Conservation (phyloP, 2,797 vertebrate species). For the Chelon labrosus region DNA sequence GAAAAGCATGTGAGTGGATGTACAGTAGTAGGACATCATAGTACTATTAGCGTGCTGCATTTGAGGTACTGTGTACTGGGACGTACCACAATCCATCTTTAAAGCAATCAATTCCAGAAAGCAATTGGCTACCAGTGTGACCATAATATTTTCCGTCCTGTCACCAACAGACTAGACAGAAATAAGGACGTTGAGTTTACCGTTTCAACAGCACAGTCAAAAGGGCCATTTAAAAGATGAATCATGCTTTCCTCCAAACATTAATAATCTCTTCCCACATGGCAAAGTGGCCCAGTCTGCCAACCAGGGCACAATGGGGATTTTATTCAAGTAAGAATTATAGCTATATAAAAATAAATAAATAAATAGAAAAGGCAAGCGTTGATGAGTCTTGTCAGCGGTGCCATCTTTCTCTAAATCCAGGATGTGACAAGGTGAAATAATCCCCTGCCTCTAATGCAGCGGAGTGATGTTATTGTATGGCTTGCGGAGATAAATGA, state of each 20-base stretch:
- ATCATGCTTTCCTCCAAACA: conserved; percentile 52
- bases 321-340: conserved; percentile 30
- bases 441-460: conserved; percentile 63
- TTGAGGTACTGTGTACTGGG: too few species aligned
- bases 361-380: conserved; percentile 11
- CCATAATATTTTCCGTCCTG: conserved; percentile 43
- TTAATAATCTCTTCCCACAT: conserved; percentile 42
- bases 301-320: conserved; percentile 17
- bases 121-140: conserved; percentile 26
- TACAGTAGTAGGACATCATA: too few species aligned
- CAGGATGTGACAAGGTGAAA: conserved; percentile 40
- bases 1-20: too few species aligned
- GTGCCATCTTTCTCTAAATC: conserved; percentile 54
- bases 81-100: too few species aligned
- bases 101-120: too few species aligned
- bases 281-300: conserved; percentile 41
- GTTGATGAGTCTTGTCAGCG: conserved; percentile 39
- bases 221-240: conserved; percentile 66
- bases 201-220: conserved; percentile 48
- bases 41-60: too few species aligned
- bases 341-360: background rate
- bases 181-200: conserved; percentile 43
- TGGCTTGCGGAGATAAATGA: conserved; percentile 53
- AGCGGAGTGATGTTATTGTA: conserved; percentile 31
- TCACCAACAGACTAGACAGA: conserved; percentile 44